Base-by-base conservation (phyloP, 2,797 vertebrate species). In the Denticeps clupeoides region DNA sequence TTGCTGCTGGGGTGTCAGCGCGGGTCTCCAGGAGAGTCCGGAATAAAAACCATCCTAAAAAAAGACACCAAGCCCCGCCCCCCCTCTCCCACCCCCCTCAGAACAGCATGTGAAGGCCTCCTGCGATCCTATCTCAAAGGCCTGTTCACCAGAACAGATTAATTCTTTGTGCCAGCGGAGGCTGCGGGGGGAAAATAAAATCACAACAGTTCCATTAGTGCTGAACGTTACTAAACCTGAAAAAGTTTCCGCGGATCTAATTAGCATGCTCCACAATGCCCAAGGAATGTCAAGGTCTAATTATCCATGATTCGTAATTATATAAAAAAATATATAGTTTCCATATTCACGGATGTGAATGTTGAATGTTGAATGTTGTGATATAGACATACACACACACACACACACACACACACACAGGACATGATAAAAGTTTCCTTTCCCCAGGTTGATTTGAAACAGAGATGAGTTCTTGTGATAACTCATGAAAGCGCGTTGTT, bases 131-230 rank as follows among this genome's bases (percentile, higher is more conserved):
- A 70, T 74, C 66, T 10, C 27, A 50, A 51, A 73, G 74, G 56
- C 64, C 33, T 31, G 64, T 51, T 67, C 63, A 76, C 49, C 41
- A 70, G 66, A 55, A 37, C 44, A 63, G 69, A 62, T 71, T 60
- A 70, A 74, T 64, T 32, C 18, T 43, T 31, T 47, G 49, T 25
- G 42, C 41, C 52, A 45, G 8, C 25, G 40, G 18, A 33, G 16
- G 27, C 16, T 38, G 22, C 27, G 43, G 45, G 45, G 35, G 41
- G 49, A 28, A 15, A 50, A 23, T 24, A 25, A 38, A 51, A 27
- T 22, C 49, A 15, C 47, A 51, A 49, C 4, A 9, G 18, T 42
- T 48, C 26, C 52, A 49, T 22, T 18, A 50, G 25, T 4, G 29
- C 12, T 7, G 13, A 29, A 47, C 15, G 11, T 12, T 37, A 38